Percentiles rank a stretch among this genome's conserved stretches.
phyloP scores from a whole-genome alignment of 2,797 vertebrate genomes.

The Discoglossus pictus region DNA sequence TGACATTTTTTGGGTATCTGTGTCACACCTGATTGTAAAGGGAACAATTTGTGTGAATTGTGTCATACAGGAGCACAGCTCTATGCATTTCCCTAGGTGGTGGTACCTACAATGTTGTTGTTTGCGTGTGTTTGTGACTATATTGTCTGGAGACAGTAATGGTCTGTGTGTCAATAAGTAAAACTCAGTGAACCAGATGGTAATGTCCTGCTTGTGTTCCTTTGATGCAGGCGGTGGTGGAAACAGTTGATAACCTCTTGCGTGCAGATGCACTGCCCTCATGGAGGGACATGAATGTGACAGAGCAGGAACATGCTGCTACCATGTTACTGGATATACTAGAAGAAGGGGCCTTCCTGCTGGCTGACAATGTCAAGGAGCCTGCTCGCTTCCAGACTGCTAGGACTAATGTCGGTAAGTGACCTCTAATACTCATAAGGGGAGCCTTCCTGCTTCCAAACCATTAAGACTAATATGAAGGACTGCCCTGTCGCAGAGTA shows the following conservation, averaged over 20 bases:
- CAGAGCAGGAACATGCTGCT: constrained; percentile 91
- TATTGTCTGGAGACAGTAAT: too few species aligned
- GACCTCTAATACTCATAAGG: rapidly evolving
- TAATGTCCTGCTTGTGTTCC: background rate
- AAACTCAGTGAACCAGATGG: too few species aligned
- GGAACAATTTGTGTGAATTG: too few species aligned
- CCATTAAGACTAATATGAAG: too few species aligned
- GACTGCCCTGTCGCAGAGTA: too few species aligned
- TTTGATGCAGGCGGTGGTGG: constrained; percentile 82
- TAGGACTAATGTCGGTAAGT: constrained; percentile 70
- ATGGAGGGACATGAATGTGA: constrained; percentile 93
- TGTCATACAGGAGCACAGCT: too few species aligned
- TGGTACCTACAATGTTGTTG: too few species aligned
- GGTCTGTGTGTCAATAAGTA: too few species aligned
- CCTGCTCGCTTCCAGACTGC: constrained; percentile 72
- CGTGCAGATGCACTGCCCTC: constrained; percentile 85
- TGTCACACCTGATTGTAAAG: too few species aligned
- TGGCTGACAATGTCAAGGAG: constrained; percentile 92
- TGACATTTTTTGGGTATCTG: too few species aligned
- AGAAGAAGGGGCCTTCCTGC: constrained; percentile 90
- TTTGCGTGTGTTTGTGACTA: constrained; percentile 60
- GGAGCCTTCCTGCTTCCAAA: background rate
- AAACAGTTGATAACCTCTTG: constrained; percentile 90
- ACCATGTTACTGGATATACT: constrained; percentile 93
- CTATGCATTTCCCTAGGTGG: too few species aligned